phyloP scores from a whole-genome alignment of 1,140 invertebrate species.

The Plectrocnemia conspersa region DNA sequence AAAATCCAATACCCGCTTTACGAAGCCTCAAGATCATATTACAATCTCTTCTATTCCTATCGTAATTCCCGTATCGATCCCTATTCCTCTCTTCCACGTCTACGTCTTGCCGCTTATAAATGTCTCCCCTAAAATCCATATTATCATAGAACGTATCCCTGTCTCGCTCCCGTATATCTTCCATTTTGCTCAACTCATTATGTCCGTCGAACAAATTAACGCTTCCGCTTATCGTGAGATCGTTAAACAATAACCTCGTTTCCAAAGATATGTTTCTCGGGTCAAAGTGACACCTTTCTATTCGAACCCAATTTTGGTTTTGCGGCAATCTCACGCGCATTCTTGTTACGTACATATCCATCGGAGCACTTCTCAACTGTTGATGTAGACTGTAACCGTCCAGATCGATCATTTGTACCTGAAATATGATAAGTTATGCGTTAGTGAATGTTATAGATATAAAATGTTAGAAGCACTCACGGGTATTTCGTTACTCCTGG shows the following conservation, averaged over 20 bases:
- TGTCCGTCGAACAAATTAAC: constrained; percentile 57
- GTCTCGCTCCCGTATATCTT: constrained; percentile 18
- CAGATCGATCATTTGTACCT: constrained; percentile 54
- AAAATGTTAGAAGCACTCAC: constrained; percentile 37
- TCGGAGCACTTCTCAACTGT: constrained; percentile 53
- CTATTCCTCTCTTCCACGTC: constrained; percentile 13
- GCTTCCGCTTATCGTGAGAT: constrained; percentile 70
- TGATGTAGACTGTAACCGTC: constrained; percentile 61
- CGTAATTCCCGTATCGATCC: constrained; percentile 29
- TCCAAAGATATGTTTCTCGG: constrained; percentile 67
- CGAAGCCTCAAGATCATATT: constrained; percentile 73
- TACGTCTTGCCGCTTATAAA: constrained; percentile 35
- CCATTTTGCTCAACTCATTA: constrained; percentile 39
- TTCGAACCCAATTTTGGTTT: constrained; percentile 59
- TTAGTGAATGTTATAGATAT: neutral
- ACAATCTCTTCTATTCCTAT: constrained; percentile 54
- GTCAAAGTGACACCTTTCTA: constrained; percentile 70
- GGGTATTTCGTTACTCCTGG: constrained; percentile 48
- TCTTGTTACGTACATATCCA: constrained; percentile 62
- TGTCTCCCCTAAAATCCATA: constrained; percentile 36
- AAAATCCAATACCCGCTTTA: constrained; percentile 71
- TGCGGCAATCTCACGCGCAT: constrained; percentile 59
- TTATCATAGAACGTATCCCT: constrained; percentile 31
- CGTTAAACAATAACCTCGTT: constrained; percentile 70
- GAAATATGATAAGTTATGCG: constrained; percentile 31